Evolutionary conservation across 2,113 vertebrate species (phyloP), one percentile per base, ranked within the genome.

Genomic region (Myxocyprinus asiaticus): DNA sequence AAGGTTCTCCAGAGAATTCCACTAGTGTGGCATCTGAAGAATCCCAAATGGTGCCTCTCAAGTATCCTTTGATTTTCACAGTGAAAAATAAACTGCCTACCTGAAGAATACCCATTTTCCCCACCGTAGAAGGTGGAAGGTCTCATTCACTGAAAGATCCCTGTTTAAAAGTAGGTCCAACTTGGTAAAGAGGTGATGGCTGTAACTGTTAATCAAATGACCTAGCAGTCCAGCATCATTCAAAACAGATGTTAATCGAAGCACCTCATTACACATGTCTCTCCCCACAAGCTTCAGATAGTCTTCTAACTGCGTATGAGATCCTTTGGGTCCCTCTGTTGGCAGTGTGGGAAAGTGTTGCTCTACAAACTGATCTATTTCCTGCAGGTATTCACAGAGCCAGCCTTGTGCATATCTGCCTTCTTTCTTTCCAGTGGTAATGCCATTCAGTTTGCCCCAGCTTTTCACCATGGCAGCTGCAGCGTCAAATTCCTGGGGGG

Each of bases 101-200:
- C 90, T 90, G 69, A 73, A 77, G 59, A 85, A 89, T 6, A 55
- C 47, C 0, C 78, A 7, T 11, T 65, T 53, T 14, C 73, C 78
- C 88, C 88, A 90, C 0, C 70, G 8, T 14, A 91, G 63, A 63
- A 92, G 44, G 44, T 8, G 0, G 2, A 88, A 72, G 9, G 4
- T 51, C 0, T 65, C 70, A 3, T 79, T 12, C 14, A 58, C 2
- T 47, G 82, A 74, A 7, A 51, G 61, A 66, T 72, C 9, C 42
- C 14, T 7, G 44, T 84, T 71, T 6, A 91, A 80, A 4, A 90
- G 76, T 15, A 45, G 0, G 7, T 71, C 0, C 22, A 92, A 75
- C 6, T 79, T 82, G 7, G 4, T 0, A 58, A 76, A 81, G 2
- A 76, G 79, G 5, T 53, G 70, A 4, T 0, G 50, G 48, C 84